Conservation (phyloP, 2,797 vertebrate genomes). For the Chiloscyllium punctatum region DNA sequence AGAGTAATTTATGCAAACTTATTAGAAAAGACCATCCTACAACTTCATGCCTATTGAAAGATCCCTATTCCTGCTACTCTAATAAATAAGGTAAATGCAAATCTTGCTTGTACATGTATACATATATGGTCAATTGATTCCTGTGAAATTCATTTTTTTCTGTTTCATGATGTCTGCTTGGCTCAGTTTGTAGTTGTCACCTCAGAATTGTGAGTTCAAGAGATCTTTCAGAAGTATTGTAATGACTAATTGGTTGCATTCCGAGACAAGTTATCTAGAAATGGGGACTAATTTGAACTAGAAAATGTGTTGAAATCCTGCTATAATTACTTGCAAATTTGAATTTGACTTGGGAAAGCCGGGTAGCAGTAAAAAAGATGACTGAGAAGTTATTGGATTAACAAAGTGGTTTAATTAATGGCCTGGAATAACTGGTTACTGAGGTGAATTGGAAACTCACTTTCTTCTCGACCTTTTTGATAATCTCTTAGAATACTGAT, state of each 20-base stretch:
- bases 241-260: background rate
- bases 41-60: background rate
- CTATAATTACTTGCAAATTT: background rate
- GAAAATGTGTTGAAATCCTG: background rate
- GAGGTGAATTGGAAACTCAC: background rate
- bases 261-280: background rate
- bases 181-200: too few relatives aligned
- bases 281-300: background rate
- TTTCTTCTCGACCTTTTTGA: background rate
- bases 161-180: background rate
- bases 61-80: background rate
- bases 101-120: background rate
- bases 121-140: background rate
- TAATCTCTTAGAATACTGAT: background rate
- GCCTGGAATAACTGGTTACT: background rate
- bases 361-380: background rate
- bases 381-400: background rate
- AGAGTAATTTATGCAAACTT: background rate
- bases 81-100: background rate
- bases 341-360: background rate
- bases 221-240: too few relatives aligned
- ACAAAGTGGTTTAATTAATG: background rate
- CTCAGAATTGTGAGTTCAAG: too few relatives aligned
- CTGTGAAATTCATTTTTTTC: background rate
- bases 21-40: background rate